Base-by-base conservation (phyloP, 2,113 vertebrate genomes). In the Corythaeola cristata region DNA sequence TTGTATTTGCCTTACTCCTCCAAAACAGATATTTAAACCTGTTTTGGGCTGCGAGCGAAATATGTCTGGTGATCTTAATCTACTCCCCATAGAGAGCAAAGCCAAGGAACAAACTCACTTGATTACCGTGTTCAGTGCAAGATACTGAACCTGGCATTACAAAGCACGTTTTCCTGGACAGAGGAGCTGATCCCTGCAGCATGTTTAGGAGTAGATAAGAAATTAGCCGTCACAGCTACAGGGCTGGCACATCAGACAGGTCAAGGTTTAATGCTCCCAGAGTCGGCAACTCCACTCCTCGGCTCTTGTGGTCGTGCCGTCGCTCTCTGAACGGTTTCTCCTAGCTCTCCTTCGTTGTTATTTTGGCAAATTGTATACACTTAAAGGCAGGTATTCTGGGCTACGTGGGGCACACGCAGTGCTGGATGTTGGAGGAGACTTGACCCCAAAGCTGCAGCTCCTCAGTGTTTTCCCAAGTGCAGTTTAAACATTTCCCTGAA, bases 11-110 rank as follows among this genome's bases (percentile, higher is more conserved):
- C 47, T 92, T 82, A 18, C 79, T 95, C 49, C 56, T 80, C 66
- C 67, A 77, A 53, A 95, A 55, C 41, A 88, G 90, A 18, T 68
- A 93, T 44, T 91, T 68, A 73, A 92, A 94, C 76, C 37, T 62
- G 66, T 56, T 91, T 85, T 24, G 49, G 68, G 55, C 69, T 86
- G 79, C 1, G 0, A 63, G 47, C 73, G 30, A 90, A 96, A 76
- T 78, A 45, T 0, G 0, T 35, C 59, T 68, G 56, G 71, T 56
- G 50, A 87, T 91, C 86, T 94, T 93, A 80, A 91, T 92, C 82
- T 91, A 87, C 81, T 96, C 59, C 52, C 45, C 19, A 50, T 7
- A 49, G 53, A 68, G 77, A 85, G 71, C 32, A 94, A 69, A 92
- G 67, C 32, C 74, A 76, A 69, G 67, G 81, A 89, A 89, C 62